Evolutionary conservation across 2,888 invertebrate genomes (phyloP), one percentile per base, ranked within the genome.

Genomic region (Gandaritis pyraliata): DNA sequence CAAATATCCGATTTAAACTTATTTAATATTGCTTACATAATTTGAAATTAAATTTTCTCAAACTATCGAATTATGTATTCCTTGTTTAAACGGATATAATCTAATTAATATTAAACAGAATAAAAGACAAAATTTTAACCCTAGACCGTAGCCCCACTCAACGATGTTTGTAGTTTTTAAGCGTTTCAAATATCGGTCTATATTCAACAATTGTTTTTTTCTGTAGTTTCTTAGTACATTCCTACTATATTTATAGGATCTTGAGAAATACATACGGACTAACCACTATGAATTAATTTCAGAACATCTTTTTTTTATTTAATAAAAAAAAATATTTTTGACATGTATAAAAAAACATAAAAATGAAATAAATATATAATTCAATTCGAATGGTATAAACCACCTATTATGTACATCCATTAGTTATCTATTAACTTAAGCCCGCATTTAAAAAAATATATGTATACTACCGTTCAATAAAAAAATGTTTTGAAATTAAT

Each of bases 191-290:
- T 15, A 16, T 49, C 43, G 36, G 41, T 45, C 29, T 52, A 36
- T 43, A 33, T 43, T 45, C 15, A 30, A 13, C 5, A 41, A 41
- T 13, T 13, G 41, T 39, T 36, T 46, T 46, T 54, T 29, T 56
- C 33, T 49, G 33, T 49, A 56, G 49, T 49, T 47, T 52, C 45
- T 58, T 51, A 61, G 55, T 51, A 61, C 55, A 61, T 61, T 61
- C 61, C 61, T 61, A 49, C n/a, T 53, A 39, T 39, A 41, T 29
- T 38, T 52, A n/a, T 41, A 52, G 47, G 16, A 58, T 46, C 30
- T 38, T 13, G 10, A 45, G n/a, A 13, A 45, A 36, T 23, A 46
- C 23, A 45, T 50, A 50, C 15, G 33, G 1, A 33, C 1, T 23
- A 23, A 38, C 15, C 41, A 49, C 16, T 48, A 54, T 46, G n/a